A percentile compares a stretch with the other conserved stretches of the same genome.
These are phyloP conservation scores for Monarcha castaneiventris DNA, from an alignment of 2,113 vertebrate species.

Conservation along the genomic window DNA sequence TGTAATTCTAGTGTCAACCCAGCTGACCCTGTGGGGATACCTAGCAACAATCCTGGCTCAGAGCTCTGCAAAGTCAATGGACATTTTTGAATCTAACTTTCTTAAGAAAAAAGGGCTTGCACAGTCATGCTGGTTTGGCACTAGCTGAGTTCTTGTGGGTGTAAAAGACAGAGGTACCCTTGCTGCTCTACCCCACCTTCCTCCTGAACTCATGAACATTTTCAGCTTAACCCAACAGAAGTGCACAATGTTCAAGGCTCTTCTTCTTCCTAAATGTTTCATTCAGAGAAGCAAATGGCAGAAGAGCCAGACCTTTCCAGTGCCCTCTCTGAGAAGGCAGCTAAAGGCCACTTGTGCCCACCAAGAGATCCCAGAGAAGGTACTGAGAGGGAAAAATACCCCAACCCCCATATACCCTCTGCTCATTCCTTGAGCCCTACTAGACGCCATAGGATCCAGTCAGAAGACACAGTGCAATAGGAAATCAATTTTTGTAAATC, in stretches of 20 bases:
- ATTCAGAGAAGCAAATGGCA: background rate
- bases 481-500: slow-evolving; percentile 17
- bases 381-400: background rate
- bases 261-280: background rate
- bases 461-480: background rate
- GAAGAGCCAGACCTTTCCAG: background rate
- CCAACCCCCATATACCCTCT: background rate
- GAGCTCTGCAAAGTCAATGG: background rate
- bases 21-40: background rate
- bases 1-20: background rate
- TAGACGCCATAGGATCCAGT: background rate
- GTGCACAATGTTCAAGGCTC: background rate
- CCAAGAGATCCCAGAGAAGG: background rate
- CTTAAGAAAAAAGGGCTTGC: background rate
- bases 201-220: background rate
- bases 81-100: background rate
- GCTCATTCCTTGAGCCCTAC: background rate
- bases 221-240: background rate
- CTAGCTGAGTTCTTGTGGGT: fast-evolving
- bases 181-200: background rate
- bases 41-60: background rate
- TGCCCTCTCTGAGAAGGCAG: background rate
- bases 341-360: background rate
- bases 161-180: background rate
- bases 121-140: background rate